phyloP scores from a whole-genome alignment of 37 sponge, comb jelly and placozoan genomes.

The Amphimedon queenslandica region DNA sequence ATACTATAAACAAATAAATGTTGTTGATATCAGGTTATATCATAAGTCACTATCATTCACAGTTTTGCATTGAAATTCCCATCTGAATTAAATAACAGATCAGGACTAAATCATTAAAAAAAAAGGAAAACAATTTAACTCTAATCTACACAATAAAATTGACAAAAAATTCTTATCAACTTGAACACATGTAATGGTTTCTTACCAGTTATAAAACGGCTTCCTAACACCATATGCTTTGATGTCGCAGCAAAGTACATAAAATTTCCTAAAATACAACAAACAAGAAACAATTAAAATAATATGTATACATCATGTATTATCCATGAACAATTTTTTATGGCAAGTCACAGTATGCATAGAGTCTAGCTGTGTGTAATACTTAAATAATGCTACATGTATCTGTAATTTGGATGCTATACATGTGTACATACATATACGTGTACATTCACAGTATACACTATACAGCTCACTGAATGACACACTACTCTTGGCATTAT shows the following conservation, averaged over 20 bases:
- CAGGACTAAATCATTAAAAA: background rate
- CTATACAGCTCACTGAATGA: too few relatives aligned
- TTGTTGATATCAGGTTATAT: background rate
- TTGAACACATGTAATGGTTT: background rate
- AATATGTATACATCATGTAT: too few relatives aligned
- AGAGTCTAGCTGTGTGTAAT: too few relatives aligned
- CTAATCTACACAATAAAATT: background rate
- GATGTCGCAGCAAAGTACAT: constrained; percentile 74
- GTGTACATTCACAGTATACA: too few relatives aligned
- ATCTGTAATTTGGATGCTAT: too few relatives aligned
- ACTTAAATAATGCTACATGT: too few relatives aligned
- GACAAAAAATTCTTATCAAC: background rate
- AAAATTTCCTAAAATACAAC: constrained; percentile 54
- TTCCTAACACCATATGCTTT: constrained; percentile 73
- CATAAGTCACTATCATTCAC: background rate
- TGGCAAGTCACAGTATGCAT: too few relatives aligned
- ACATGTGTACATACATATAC: too few relatives aligned
- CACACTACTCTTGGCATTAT: too few relatives aligned
- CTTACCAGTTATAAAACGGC: constrained; percentile 58
- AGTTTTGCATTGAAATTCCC: background rate
- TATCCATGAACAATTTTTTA: too few relatives aligned
- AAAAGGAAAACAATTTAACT: too few relatives aligned
- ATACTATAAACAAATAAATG: background rate
- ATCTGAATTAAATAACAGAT: background rate
- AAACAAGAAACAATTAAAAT: constrained; percentile 1